These are phyloP conservation scores for Microtus ochrogaster DNA, from an alignment of 2,113 vertebrate species.

Conservation along the genomic window DNA sequence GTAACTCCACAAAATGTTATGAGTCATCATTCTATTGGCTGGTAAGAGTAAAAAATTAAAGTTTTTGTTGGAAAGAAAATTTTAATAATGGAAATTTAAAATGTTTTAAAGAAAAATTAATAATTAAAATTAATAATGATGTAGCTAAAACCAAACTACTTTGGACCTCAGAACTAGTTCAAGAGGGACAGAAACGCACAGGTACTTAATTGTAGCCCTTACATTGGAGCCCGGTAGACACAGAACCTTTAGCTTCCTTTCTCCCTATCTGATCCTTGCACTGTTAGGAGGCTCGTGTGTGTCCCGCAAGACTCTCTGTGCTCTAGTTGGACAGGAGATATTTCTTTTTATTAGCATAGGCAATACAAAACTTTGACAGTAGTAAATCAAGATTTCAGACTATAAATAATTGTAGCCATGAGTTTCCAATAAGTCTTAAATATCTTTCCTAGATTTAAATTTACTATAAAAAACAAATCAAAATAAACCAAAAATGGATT, in stretches of 20 bases:
- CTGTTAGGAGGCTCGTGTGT: not conserved
- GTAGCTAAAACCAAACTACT: constrained; percentile 31
- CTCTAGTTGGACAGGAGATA: constrained; percentile 7
- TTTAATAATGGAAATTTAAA: too few relatives aligned
- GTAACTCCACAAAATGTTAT: not conserved
- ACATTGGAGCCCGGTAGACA: not conserved
- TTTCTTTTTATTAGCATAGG: constrained; percentile 43
- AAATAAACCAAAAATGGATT: not conserved
- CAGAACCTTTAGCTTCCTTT: constrained; percentile 34
- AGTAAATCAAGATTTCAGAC: constrained; percentile 49
- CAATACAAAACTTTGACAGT: constrained; percentile 34
- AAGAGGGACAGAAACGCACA: not conserved
- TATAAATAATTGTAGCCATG: not conserved
- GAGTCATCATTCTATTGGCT: constrained; percentile 19
- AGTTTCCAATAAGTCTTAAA: not conserved
- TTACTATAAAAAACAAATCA: constrained; percentile 15
- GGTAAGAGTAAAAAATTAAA: constrained; percentile 29
- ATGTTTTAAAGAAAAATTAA: too few relatives aligned
- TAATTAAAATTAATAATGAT: constrained; percentile 15
- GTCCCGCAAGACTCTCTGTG: constrained; percentile 40
- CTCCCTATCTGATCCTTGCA: not conserved
- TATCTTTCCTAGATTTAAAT: constrained; percentile 34
- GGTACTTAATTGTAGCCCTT: constrained; percentile 47
- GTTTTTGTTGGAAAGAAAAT: constrained; percentile 11
- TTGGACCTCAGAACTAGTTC: constrained; percentile 33